Evolutionary conservation across 2,113 vertebrate species (phyloP).

Genomic region (Leptobrachium leishanense): DNA sequence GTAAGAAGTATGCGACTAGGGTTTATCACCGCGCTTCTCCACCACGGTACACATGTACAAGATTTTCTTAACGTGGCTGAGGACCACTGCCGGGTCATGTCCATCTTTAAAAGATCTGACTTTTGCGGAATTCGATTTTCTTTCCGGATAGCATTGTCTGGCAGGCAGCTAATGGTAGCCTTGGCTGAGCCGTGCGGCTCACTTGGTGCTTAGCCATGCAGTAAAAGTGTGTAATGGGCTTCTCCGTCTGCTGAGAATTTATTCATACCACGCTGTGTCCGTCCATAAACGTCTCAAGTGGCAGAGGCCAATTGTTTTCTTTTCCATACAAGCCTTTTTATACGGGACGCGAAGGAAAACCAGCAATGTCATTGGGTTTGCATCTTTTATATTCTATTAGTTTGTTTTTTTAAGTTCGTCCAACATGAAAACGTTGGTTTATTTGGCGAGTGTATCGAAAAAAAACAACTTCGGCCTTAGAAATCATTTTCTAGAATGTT

Average conservation of each 20-base stretch:
- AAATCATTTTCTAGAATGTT: no score
- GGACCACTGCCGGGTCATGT: neutral
- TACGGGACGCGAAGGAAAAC: no score
- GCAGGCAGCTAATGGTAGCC: neutral
- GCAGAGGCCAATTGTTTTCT: no score
- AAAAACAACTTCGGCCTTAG: no score
- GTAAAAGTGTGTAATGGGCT: slow-evolving; percentile 9
- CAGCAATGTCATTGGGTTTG: no score
- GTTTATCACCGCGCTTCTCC: neutral
- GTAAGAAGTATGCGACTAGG: neutral
- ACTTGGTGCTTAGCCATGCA: slow-evolving; percentile 6
- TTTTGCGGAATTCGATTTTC: neutral
- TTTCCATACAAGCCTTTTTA: no score
- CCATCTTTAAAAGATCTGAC: neutral
- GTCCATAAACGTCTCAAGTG: neutral
- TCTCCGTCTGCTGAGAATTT: neutral
- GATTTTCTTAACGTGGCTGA: neutral
- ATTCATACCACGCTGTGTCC: neutral
- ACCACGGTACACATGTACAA: neutral
- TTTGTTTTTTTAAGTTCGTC: no score
- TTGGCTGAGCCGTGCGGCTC: neutral
- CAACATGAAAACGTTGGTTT: no score
- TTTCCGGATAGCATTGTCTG: neutral
- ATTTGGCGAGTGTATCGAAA: no score
- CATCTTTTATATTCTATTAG: no score